Conservation (phyloP, 2,797 vertebrate species). For the Halcyon badia region DNA sequence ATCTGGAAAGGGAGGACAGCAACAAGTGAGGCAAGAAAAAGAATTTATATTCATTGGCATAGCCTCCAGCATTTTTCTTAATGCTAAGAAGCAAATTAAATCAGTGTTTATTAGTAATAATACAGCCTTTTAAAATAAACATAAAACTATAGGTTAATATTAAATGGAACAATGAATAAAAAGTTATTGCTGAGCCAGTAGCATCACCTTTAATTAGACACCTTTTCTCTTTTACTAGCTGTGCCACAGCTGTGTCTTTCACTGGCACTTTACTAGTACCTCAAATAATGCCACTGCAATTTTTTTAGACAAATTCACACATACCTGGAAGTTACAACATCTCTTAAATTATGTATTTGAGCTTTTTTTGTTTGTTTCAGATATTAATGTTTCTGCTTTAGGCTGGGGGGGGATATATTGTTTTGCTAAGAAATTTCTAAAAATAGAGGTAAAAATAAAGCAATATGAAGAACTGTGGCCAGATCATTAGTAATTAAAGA, state of each 20-base stretch:
- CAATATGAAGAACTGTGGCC: not conserved
- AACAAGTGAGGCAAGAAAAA: slow-evolving; percentile 19
- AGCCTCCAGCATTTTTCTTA: not conserved
- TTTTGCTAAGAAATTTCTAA: not conserved
- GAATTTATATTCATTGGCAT: not conserved
- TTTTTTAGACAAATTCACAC: not conserved
- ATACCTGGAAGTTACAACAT: not conserved
- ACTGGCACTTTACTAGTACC: not conserved
- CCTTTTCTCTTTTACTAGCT: slow-evolving; percentile 8
- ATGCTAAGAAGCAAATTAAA: not conserved
- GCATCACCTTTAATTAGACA: slow-evolving; percentile 7
- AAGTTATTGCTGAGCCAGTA: slow-evolving; percentile 15
- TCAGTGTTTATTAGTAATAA: not conserved
- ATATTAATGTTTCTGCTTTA: not conserved
- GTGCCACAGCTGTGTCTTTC: not conserved
- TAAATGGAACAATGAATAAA: not conserved
- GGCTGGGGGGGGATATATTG: not conserved
- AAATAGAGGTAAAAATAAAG: not conserved
- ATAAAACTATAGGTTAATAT: slow-evolving; percentile 1
- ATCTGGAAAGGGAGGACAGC: not conserved
- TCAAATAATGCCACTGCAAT: not conserved
- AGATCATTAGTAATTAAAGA: not conserved
- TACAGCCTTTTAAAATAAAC: slow-evolving; percentile 11
- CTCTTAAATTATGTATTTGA: not conserved
- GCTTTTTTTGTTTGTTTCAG: not conserved